Percentiles rank a stretch among this genome's conserved stretches.
Conservation (phyloP, 2,888 invertebrate species). For the Drosophila nr. perissopoda region DNA sequence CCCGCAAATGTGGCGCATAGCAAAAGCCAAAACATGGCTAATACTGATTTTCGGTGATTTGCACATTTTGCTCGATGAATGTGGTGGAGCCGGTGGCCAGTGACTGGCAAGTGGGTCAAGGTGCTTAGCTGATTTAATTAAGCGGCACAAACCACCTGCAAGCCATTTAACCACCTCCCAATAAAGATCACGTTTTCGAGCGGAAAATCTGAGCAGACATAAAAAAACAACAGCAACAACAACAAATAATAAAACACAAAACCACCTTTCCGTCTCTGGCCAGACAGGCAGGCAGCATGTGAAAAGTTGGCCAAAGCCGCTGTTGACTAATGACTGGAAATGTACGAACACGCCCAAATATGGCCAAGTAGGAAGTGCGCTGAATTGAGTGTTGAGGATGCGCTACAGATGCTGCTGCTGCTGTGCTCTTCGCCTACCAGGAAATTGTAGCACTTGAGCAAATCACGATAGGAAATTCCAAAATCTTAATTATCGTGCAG, state of each 20-base stretch:
- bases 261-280: slow-evolving; percentile 15
- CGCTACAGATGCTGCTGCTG: slow-evolving; percentile 51
- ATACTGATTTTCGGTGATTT: slow-evolving; percentile 73
- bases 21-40: slow-evolving; percentile 52
- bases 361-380: slow-evolving; percentile 64
- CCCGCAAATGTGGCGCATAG: slow-evolving; percentile 29
- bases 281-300: slow-evolving; percentile 34
- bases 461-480: slow-evolving; percentile 67
- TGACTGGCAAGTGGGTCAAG: slow-evolving; percentile 70
- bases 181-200: slow-evolving; percentile 64
- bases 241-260: slow-evolving; percentile 11
- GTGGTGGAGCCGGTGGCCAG: slow-evolving; percentile 29
- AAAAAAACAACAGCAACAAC: slow-evolving; percentile 24
- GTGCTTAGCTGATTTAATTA: slow-evolving; percentile 75
- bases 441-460: slow-evolving; percentile 64
- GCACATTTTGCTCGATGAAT: slow-evolving; percentile 61
- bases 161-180: slow-evolving; percentile 25
- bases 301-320: slow-evolving; percentile 56
- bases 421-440: slow-evolving; percentile 44
- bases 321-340: slow-evolving; percentile 61
- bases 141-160: slow-evolving; percentile 48
- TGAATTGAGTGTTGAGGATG: slow-evolving; percentile 40
- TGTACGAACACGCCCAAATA: slow-evolving; percentile 41
- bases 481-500: slow-evolving; percentile 61
- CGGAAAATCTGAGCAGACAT: slow-evolving; percentile 53